These are phyloP conservation scores for Oreocharis arfaki DNA, from an alignment of 2,113 vertebrate genomes.

Conservation along the genomic window DNA sequence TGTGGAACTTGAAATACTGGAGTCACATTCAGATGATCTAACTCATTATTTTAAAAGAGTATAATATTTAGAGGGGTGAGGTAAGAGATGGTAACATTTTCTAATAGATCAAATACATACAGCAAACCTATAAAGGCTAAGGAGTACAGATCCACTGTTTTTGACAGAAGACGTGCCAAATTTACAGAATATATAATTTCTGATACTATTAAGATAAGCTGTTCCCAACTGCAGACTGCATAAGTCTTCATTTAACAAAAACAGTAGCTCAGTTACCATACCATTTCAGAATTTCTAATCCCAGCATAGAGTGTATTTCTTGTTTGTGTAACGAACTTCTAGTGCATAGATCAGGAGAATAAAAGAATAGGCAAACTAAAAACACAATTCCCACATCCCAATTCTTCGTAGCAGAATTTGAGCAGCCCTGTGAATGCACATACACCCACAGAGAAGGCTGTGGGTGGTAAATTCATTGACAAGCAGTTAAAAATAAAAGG, in stretches of 20 bases:
- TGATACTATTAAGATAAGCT: background rate
- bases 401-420: background rate
- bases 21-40: background rate
- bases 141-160: background rate
- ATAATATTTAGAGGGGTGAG: background rate
- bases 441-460: background rate
- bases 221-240: accelerated
- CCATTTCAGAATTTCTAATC: background rate
- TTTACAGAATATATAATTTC: background rate
- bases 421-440: background rate
- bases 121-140: background rate
- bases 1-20: background rate
- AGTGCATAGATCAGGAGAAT: background rate
- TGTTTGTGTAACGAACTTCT: background rate
- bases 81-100: background rate
- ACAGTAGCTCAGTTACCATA: background rate
- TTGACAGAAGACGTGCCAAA: background rate
- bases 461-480: background rate
- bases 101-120: background rate
- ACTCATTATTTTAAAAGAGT: background rate
- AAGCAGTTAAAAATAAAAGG: background rate
- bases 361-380: background rate
- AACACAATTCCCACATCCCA: background rate
- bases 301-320: background rate
- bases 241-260: background rate